A percentile compares a stretch with the other conserved stretches of the same genome.
phyloP scores from a whole-genome alignment of 2,888 invertebrate genomes.

The Agrochola circellaris region DNA sequence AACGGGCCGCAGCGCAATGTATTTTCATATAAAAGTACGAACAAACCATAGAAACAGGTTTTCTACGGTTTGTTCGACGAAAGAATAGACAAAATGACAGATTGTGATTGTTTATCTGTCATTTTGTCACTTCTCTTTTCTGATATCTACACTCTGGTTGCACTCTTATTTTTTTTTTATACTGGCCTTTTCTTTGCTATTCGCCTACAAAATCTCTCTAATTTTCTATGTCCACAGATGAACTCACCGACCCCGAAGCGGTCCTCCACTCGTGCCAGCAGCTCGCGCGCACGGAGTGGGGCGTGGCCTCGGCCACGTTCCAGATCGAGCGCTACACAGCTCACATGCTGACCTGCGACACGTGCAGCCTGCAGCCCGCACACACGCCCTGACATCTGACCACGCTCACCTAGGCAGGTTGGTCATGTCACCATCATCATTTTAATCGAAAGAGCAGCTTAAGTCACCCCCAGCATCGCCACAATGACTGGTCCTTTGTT shows the following conservation, averaged over 20 bases:
- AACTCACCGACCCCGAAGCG: constrained; percentile 78
- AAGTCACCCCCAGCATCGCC: background rate
- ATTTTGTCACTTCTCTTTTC: too few relatives aligned
- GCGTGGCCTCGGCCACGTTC: constrained; percentile 80
- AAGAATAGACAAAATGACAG: too few relatives aligned
- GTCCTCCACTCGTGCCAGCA: constrained; percentile 80
- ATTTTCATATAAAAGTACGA: too few relatives aligned
- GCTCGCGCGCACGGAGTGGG: constrained; percentile 76
- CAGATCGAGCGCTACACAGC: constrained; percentile 82
- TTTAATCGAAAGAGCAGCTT: background rate
- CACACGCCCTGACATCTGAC: constrained; percentile 62
- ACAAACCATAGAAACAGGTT: too few relatives aligned
- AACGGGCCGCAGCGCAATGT: too few relatives aligned
- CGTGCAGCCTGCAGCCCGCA: constrained; percentile 69
- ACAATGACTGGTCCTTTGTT: background rate
- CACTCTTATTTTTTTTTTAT: background rate
- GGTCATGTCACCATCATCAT: background rate
- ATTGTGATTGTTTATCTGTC: too few relatives aligned
- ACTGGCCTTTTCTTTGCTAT: background rate
- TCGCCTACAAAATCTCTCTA: background rate
- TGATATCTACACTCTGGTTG: background rate
- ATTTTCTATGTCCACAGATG: constrained; percentile 72
- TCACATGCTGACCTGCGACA: constrained; percentile 74
- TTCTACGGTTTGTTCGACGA: too few relatives aligned
- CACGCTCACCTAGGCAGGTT: constrained; percentile 60